These are phyloP conservation scores for Callionymus lyra DNA, from an alignment of 2,113 vertebrate genomes.

Conservation along the genomic window DNA sequence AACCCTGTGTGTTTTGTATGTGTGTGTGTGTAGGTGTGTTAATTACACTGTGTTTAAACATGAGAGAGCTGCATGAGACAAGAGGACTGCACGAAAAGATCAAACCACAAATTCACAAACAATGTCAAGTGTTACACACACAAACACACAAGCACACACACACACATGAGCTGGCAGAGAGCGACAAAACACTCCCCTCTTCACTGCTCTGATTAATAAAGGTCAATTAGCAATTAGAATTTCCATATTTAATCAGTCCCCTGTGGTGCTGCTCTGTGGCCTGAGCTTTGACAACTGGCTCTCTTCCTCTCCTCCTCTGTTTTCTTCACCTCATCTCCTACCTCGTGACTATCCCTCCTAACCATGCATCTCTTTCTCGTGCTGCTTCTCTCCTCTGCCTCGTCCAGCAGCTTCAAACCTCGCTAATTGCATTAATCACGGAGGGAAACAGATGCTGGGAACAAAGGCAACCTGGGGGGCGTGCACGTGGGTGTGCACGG, in stretches of 20 bases:
- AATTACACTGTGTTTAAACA: conserved; percentile 60
- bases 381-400: conserved; percentile 88
- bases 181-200: conserved; percentile 27
- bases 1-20: conserved; percentile 15
- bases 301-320: conserved; percentile 29
- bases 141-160: conserved; percentile 15
- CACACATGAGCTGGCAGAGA: conserved; percentile 19
- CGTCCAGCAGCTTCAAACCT: conserved; percentile 91
- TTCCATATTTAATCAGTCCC: conserved; percentile 75
- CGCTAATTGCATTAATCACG: conserved; percentile 99
- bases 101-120: conserved; percentile 28
- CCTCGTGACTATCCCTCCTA: conserved; percentile 47
- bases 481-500: conserved; percentile 31
- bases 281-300: conserved; percentile 51
- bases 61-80: conserved; percentile 55
- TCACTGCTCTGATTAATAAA: conserved; percentile 69
- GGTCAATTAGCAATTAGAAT: conserved; percentile 76
- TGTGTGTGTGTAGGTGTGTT: conserved; percentile 6
- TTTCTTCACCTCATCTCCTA: conserved; percentile 38
- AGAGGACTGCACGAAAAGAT: conserved; percentile 50
- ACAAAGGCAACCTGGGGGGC: conserved; percentile 81
- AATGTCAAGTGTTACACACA: conserved; percentile 15
- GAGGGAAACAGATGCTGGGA: conserved; percentile 95
- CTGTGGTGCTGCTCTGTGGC: conserved; percentile 57
- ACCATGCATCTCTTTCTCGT: conserved; percentile 83